Conservation (phyloP, 2,113 vertebrate genomes). For the Lanius collurio region DNA sequence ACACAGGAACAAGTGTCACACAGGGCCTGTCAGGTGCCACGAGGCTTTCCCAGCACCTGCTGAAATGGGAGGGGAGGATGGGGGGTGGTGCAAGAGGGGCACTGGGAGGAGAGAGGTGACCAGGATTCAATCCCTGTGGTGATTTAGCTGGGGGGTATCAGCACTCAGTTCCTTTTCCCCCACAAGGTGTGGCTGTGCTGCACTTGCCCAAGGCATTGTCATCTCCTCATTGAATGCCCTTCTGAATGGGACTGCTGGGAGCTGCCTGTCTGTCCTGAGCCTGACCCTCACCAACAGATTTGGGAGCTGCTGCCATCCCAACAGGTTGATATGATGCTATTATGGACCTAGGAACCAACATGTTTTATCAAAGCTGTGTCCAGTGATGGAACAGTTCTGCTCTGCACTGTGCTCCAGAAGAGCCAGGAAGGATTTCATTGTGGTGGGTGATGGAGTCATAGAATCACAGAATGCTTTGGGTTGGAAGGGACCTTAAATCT, state of each 20-base stretch:
- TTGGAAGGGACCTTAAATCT: background rate
- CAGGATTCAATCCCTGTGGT: background rate
- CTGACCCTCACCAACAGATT: background rate
- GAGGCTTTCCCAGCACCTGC: background rate
- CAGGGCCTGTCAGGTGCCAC: background rate
- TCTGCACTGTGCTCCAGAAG: background rate
- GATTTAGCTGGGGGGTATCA: background rate
- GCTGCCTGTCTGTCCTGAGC: background rate
- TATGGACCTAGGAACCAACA: background rate
- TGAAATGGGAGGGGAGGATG: background rate
- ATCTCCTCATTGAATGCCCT: background rate
- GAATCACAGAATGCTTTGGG: background rate
- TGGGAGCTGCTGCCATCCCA: background rate
- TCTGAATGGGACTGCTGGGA: background rate
- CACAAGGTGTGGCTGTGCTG: background rate
- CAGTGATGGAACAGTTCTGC: background rate
- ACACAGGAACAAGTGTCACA: background rate
- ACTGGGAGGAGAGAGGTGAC: background rate
- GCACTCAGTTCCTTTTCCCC: background rate
- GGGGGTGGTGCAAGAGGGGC: background rate
- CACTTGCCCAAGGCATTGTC: background rate
- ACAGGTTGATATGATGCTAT: fast-evolving
- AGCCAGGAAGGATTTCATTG: background rate
- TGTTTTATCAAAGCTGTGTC: background rate
- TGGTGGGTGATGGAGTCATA: background rate